phyloP scores from a whole-genome alignment of 2,113 vertebrate species.

The Petromus typicus region DNA sequence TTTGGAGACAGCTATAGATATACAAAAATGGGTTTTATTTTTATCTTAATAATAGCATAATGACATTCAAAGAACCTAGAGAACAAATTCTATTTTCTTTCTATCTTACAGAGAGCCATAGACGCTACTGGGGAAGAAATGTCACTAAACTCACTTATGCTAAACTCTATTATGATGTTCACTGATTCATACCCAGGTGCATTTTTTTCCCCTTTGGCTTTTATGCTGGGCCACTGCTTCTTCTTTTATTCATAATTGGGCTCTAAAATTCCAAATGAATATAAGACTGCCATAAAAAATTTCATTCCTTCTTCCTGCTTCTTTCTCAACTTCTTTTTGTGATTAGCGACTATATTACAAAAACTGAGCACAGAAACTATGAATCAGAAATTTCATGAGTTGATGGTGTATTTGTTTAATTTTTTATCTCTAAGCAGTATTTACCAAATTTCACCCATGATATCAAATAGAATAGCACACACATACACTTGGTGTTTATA shows the following conservation, averaged over 20 bases:
- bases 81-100: not conserved
- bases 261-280: not conserved
- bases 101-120: not conserved
- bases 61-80: not conserved
- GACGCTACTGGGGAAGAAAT: not conserved
- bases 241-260: not conserved
- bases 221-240: not conserved
- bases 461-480: not conserved
- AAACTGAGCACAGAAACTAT: not conserved
- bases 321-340: slow-evolving; percentile 36
- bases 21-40: not conserved
- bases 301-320: slow-evolving; percentile 52
- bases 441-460: not conserved
- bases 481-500: not conserved
- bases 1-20: not conserved
- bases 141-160: not conserved
- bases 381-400: not conserved
- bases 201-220: not conserved
- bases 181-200: fast-evolving
- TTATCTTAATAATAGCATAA: not conserved
- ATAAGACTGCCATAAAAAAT: not conserved
- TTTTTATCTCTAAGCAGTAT: not conserved
- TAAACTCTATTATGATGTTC: not conserved
- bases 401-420: not conserved
- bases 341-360: not conserved